These are phyloP conservation scores for Hypanus sabinus DNA, from an alignment of 2,113 vertebrate genomes.

Conservation along the genomic window DNA sequence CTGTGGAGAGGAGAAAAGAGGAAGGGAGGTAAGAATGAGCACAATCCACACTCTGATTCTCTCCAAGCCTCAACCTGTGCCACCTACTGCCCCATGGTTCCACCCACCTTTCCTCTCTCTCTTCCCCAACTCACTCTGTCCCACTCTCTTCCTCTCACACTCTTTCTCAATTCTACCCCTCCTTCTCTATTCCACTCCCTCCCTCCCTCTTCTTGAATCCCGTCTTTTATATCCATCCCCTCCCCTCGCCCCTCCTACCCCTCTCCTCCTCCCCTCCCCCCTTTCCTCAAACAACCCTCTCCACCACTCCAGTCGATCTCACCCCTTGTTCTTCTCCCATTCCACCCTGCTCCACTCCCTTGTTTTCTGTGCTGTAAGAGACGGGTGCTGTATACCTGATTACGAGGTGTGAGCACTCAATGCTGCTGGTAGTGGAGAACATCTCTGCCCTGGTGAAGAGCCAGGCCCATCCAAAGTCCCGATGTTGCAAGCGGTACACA, in stretches of 20 bases:
- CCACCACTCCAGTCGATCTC: background rate
- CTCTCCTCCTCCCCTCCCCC: background rate
- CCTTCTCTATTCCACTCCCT: background rate
- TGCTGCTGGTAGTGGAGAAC: slow-evolving; percentile 41
- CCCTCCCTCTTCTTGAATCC: background rate
- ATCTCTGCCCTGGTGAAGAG: slow-evolving; percentile 48
- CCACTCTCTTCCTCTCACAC: background rate
- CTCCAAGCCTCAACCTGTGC: background rate
- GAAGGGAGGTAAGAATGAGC: background rate
- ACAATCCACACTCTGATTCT: background rate
- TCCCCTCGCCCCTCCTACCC: background rate
- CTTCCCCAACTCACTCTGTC: background rate
- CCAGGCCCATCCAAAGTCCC: slow-evolving; percentile 58
- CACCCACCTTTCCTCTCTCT: background rate
- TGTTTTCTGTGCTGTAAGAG: too few species aligned
- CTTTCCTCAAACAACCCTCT: too few species aligned
- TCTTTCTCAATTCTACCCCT: background rate
- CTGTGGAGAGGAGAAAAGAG: slow-evolving; percentile 43
- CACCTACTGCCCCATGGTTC: too few species aligned
- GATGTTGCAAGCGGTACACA: slow-evolving; percentile 55
- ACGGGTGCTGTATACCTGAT: slow-evolving; percentile 52
- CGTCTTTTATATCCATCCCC: background rate
- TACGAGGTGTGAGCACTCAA: slow-evolving; percentile 57
- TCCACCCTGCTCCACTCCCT: too few species aligned
- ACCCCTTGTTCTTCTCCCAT: background rate